phyloP scores from a whole-genome alignment of 2,113 vertebrate genomes.

The Irena cyanogastra region DNA sequence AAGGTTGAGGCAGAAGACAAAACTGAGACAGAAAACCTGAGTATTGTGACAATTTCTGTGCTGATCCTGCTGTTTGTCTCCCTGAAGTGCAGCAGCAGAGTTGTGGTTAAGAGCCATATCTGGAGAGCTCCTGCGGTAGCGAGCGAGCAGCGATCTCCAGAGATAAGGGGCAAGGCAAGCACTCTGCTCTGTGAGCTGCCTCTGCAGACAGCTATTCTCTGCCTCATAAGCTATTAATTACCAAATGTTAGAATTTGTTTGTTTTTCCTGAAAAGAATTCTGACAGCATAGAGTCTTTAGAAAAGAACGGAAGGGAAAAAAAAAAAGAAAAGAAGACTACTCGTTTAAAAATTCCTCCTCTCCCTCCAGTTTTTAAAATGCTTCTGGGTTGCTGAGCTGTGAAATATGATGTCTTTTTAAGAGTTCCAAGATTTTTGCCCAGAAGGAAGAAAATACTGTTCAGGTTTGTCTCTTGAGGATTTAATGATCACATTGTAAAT shows the following conservation, averaged over 20 bases:
- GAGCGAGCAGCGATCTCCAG: neutral
- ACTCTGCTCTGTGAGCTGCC: neutral
- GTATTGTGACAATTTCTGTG: neutral
- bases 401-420: constrained; percentile 18
- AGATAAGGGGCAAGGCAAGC: neutral
- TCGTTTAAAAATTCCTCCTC: neutral
- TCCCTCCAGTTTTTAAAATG: neutral
- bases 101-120: neutral
- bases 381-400: constrained; percentile 38
- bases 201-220: neutral
- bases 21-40: neutral
- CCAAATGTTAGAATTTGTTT: neutral
- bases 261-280: neutral
- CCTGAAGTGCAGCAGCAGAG: neutral
- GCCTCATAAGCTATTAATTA: constrained; percentile 12
- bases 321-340: neutral
- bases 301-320: fast-evolving
- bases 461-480: constrained; percentile 51
- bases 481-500: constrained; percentile 37
- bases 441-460: constrained; percentile 45
- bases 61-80: neutral
- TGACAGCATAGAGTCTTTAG: neutral
- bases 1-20: neutral
- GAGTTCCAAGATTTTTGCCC: constrained; percentile 46
- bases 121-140: neutral